Percentiles rank a stretch among this genome's conserved stretches.
phyloP scores from a whole-genome alignment of 2,113 vertebrate genomes.

The Anarhynchus alexandrinus region DNA sequence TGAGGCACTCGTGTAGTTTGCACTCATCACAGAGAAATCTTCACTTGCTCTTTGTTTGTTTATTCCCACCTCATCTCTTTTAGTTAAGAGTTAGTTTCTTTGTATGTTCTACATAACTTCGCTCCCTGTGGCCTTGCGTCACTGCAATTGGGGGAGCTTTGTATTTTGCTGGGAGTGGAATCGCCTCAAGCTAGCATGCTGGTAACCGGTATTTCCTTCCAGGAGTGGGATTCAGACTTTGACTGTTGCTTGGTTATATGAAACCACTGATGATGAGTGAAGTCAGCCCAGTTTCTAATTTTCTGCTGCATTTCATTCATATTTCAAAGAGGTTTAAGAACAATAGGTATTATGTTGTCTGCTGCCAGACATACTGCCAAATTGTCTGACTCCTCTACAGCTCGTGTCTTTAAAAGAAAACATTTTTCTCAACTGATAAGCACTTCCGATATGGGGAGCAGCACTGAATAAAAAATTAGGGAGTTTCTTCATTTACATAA shows the following conservation, averaged over 20 bases:
- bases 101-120: background rate
- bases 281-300: background rate
- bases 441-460: background rate
- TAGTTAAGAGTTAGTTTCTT: background rate
- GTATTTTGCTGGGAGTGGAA: background rate
- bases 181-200: background rate
- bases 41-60: background rate
- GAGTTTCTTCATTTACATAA: background rate
- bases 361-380: background rate
- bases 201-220: slow-evolving; percentile 9
- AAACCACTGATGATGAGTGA: background rate
- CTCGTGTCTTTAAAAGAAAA: background rate
- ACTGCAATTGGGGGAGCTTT: background rate
- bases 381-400: background rate
- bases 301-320: slow-evolving; percentile 18
- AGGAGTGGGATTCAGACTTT: background rate
- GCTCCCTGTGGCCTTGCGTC: background rate
- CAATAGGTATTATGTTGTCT: background rate
- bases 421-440: background rate
- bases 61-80: background rate
- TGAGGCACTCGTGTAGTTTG: background rate
- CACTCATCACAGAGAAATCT: background rate
- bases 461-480: background rate
- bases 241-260: background rate
- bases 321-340: slow-evolving; percentile 11